phyloP scores from a whole-genome alignment of 2,888 invertebrate species.

The Nomada fabriciana region DNA sequence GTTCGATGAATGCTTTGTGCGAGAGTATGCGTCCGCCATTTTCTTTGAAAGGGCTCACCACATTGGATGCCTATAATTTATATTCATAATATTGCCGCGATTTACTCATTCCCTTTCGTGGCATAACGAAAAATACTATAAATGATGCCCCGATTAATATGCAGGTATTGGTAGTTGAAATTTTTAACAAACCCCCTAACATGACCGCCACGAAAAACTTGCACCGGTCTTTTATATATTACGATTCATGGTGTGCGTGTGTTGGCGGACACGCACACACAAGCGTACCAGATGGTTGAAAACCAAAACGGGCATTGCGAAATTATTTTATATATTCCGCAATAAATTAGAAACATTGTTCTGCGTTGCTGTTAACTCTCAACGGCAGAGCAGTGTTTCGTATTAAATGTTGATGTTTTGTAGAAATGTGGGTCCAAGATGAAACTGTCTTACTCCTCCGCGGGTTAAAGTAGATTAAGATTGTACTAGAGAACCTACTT shows the following conservation, averaged over 20 bases:
- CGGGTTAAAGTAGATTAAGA: slow-evolving; percentile 2
- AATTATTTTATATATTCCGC: slow-evolving; percentile 9
- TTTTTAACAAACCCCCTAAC: slow-evolving; percentile 1
- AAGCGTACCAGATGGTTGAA: slow-evolving; percentile 38
- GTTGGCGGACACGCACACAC: slow-evolving; percentile 12
- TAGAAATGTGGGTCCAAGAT: background rate
- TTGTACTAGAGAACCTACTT: background rate
- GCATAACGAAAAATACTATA: background rate
- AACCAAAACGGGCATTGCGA: slow-evolving; percentile 39
- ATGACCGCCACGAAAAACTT: background rate
- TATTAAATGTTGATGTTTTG: background rate
- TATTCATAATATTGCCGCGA: slow-evolving; percentile 46
- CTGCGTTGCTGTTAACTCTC: background rate
- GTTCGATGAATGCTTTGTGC: slow-evolving; percentile 75
- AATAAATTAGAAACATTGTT: background rate
- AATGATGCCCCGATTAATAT: background rate
- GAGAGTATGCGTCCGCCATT: slow-evolving; percentile 81
- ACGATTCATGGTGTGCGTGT: background rate
- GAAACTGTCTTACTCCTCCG: background rate
- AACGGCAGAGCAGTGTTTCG: background rate
- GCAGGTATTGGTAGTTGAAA: background rate
- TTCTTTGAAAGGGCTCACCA: slow-evolving; percentile 80
- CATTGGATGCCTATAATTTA: slow-evolving; percentile 63
- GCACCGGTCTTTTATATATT: slow-evolving; percentile 25
- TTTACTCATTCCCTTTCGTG: background rate